Percentiles rank a stretch among this genome's conserved stretches.
Evolutionary conservation across 2,113 vertebrate genomes (phyloP).

Genomic region (Astatotilapia flaviijosephi): DNA sequence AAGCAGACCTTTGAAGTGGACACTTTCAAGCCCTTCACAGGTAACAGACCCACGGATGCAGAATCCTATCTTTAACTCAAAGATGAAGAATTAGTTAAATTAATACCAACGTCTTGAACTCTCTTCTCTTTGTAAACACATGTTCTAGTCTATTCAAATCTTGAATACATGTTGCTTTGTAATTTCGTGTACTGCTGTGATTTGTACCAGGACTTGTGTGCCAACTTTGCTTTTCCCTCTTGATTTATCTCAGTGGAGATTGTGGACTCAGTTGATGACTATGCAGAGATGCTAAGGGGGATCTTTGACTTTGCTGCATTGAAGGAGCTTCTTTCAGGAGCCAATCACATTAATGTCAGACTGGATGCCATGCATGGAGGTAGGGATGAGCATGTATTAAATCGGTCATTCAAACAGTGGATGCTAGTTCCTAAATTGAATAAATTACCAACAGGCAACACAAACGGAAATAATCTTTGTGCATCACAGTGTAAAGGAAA

Average conservation of each 20-base stretch:
- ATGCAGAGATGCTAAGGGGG: conserved; percentile 87
- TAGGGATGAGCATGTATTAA: conserved; percentile 30
- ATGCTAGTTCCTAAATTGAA: not conserved
- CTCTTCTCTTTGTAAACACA: not conserved
- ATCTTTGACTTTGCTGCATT: conserved; percentile 93
- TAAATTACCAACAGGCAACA: not conserved
- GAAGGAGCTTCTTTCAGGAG: conserved; percentile 90
- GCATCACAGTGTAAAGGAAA: not conserved
- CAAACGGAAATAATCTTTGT: not conserved
- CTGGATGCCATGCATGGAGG: conserved; percentile 98
- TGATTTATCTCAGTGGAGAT: conserved; percentile 83
- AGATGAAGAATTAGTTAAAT: not conserved
- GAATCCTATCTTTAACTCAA: not conserved
- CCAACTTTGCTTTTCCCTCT: not conserved
- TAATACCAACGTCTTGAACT: not conserved
- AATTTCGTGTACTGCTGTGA: not conserved
- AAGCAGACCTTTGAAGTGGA: conserved; percentile 96
- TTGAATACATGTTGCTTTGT: not conserved
- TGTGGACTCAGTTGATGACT: conserved; percentile 92
- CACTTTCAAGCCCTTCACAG: conserved; percentile 92
- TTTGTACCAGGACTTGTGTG: not conserved
- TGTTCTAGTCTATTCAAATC: not conserved
- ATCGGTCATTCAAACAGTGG: not conserved
- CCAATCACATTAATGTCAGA: conserved; percentile 85
- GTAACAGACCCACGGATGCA: conserved; percentile 43